Base-by-base conservation (phyloP, 2,113 vertebrate species). In the Heterocephalus glaber region DNA sequence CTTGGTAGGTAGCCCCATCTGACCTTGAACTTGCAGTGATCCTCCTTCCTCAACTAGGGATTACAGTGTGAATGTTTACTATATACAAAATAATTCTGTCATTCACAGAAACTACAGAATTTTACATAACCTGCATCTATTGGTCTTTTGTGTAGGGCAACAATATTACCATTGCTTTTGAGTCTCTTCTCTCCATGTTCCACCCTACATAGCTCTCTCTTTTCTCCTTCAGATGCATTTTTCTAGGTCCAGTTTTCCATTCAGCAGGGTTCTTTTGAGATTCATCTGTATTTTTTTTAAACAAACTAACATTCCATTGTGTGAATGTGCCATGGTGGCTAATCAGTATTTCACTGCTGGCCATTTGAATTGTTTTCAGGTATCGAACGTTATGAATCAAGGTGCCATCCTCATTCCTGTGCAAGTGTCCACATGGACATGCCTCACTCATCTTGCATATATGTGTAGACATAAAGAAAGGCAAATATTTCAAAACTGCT, bases 131-230 rank as follows among this genome's bases (percentile, higher is more conserved):
- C 10, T 35, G 10, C 22, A 28, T 49, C 47, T 74, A 4, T 28
- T 52, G 74, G 16, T 77, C 47, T 77, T 77, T 33, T 77, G 47
- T 13, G 28, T 47, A 17, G 7, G 33, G 52, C 5, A 74, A 74
- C 19, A 47, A 26, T 77, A 52, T 28, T 28, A 11, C 11, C 5
- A 2, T 47, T 44, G 24, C 5, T 14, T 33, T 52, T 19, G 16
- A 52, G 14, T 52, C 14, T 44, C 70, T 74, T 26, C 8, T 72
- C n/a, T 72, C n/a, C 74, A 77, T 9, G 44, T 47, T 52, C 28
- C 7, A 30, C 5, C 26, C 13, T 76, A 47, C 6, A 33, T 33
- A 52, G 2, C 2, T 16, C 3, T 52, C 3, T 52, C 2, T 5
- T 33, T 77, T 77, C 13, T 8, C 6, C 44, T 47, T 77, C 28